Percentiles rank a stretch among this genome's conserved stretches.
phyloP scores from a whole-genome alignment of 2,113 vertebrate species.

The Perccottus glenii region DNA sequence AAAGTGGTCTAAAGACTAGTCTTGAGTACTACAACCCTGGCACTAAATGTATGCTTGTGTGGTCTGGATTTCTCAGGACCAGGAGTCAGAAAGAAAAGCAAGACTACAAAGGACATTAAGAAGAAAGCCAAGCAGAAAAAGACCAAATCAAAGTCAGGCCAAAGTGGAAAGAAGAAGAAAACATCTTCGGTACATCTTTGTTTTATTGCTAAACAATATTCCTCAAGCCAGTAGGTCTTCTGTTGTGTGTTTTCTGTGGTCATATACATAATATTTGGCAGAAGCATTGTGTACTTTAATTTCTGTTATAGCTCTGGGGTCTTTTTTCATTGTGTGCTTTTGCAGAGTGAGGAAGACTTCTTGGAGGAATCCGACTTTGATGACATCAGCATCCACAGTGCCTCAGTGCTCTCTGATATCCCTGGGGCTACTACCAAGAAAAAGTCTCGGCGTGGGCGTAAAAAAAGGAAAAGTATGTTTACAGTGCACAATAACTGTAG shows the following conservation, averaged over 20 bases:
- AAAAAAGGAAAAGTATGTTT: slow-evolving; percentile 93
- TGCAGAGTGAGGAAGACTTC: slow-evolving; percentile 95
- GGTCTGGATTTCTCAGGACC: slow-evolving; percentile 81
- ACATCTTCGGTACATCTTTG: slow-evolving; percentile 87
- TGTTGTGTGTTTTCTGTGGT: slow-evolving; percentile 14
- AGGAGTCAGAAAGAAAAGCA: slow-evolving; percentile 90
- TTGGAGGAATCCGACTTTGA: slow-evolving; percentile 95
- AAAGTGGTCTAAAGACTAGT: not conserved
- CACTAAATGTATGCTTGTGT: not conserved
- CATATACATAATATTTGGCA: slow-evolving; percentile 3
- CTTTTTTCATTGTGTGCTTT: slow-evolving; percentile 21
- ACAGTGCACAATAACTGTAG: not conserved
- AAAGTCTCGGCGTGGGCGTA: slow-evolving; percentile 86
- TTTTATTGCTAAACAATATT: not conserved
- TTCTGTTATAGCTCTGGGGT: slow-evolving; percentile 12
- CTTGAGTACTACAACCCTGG: not conserved
- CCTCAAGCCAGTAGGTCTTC: slow-evolving; percentile 3
- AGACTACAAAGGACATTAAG: slow-evolving; percentile 87
- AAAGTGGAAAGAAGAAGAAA: slow-evolving; percentile 93
- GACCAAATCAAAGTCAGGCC: slow-evolving; percentile 89
- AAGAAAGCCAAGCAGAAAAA: slow-evolving; percentile 94
- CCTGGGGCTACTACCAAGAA: slow-evolving; percentile 85
- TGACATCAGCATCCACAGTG: slow-evolving; percentile 95
- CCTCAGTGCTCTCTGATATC: slow-evolving; percentile 90
- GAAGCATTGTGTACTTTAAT: slow-evolving; percentile 7